A percentile compares a stretch with the other conserved stretches of the same genome.
phyloP scores from a whole-genome alignment of 2,888 invertebrate genomes.

The Plebejus anna region DNA sequence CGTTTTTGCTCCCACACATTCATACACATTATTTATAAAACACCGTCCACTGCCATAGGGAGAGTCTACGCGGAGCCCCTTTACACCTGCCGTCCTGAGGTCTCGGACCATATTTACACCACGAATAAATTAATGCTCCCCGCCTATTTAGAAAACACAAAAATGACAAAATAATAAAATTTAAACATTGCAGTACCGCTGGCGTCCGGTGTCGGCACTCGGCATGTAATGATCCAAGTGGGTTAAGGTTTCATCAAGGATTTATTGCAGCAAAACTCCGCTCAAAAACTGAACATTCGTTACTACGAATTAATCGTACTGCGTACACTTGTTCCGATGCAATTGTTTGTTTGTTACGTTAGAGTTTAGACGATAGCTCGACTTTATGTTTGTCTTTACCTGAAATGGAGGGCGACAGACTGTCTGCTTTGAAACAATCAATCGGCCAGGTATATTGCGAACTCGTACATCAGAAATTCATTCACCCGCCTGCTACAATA shows the following conservation, averaged over 20 bases:
- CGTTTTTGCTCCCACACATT: constrained; percentile 62
- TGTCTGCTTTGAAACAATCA: constrained; percentile 54
- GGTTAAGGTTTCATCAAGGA: constrained; percentile 80
- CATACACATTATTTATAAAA: constrained; percentile 53
- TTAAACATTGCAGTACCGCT: constrained; percentile 60
- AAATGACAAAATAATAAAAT: constrained; percentile 39
- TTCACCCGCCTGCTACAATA: constrained; percentile 57
- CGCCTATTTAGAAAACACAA: constrained; percentile 26
- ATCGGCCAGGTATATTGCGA: constrained; percentile 37
- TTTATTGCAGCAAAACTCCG: constrained; percentile 79
- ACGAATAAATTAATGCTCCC: constrained; percentile 13
- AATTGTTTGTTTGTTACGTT: constrained; percentile 66
- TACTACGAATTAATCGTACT: constrained; percentile 71
- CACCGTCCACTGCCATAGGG: constrained; percentile 49
- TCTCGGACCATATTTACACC: constrained; percentile 33
- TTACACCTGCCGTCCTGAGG: constrained; percentile 47
- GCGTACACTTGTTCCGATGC: constrained; percentile 67
- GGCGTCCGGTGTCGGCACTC: constrained; percentile 55
- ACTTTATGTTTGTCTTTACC: constrained; percentile 37
- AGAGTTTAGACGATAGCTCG: constrained; percentile 39
- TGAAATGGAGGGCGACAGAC: constrained; percentile 55
- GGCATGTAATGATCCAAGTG: constrained; percentile 75
- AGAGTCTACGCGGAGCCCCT: constrained; percentile 31
- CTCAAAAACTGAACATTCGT: constrained; percentile 74
- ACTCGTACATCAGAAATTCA: constrained; percentile 47